Evolutionary conservation across 1,140 invertebrate species (phyloP), one percentile per base, ranked within the genome.

Genomic region (Capitella teleta): DNA sequence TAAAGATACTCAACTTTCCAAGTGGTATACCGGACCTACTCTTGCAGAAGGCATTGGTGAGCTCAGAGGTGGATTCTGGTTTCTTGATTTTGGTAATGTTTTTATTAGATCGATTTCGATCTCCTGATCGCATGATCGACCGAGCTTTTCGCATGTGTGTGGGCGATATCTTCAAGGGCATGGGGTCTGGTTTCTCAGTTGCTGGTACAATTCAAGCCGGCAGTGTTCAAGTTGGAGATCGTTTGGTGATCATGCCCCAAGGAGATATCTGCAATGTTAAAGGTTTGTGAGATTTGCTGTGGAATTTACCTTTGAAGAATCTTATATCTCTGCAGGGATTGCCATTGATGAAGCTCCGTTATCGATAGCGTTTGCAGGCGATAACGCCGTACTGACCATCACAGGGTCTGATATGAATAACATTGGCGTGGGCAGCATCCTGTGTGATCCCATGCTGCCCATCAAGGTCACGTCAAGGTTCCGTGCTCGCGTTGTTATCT

Each of bases 111-210:
- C 61, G 68, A 42, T 67, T 70, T 51, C 60, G 55, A 46, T 53
- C 59, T n/a, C 89, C 75, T 10, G 64, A 67, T 49, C 78, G 92
- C 38, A 23, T 28, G 16, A 78, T 95, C 5, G 77, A 84, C 19
- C 89, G 90, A 65, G 87, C 92, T 8, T 82, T 98, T 41, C 78
- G 94, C n/a, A 49, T 72, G 68, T 86, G 87, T 21, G 79, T 98
- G 0, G 87, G 85, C 64, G 95, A 99, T 76, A 82, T 98, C 51
- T 95, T 87, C 64, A 98, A 98, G 77, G 85, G 88, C 5, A 83
- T 84, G 10, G 84, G 86, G 0, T 68, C 72, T 45, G 70, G 73
- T 2, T 85, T 91, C 62, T 90, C 86, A 73, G 80, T 96, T 4
- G 82, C 82, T 4, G 94, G 92, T 5, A 79, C 86, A 38, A 79